Evolutionary conservation across 2,113 vertebrate species (phyloP).

Genomic region (Alouatta palliata): DNA sequence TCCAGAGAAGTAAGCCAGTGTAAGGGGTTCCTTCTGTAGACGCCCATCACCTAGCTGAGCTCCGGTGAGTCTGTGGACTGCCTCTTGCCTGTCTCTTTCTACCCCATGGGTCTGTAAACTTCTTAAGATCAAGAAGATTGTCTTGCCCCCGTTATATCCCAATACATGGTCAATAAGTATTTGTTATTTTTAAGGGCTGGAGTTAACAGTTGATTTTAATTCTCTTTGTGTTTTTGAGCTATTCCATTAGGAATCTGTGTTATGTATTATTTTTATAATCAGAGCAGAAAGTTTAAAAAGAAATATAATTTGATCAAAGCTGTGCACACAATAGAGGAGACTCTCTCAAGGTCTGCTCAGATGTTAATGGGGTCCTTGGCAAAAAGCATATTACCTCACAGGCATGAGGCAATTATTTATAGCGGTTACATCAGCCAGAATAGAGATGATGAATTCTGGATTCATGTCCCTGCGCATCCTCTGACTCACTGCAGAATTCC

Average conservation of each 20-base stretch:
- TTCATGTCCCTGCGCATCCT: constrained; percentile 21
- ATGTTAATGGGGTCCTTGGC: constrained; percentile 43
- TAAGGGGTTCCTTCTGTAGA: not conserved
- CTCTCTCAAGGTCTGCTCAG: not conserved
- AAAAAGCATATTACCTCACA: constrained; percentile 65
- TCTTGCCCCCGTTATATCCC: no score
- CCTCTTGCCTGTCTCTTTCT: not conserved
- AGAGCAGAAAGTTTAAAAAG: constrained; percentile 30
- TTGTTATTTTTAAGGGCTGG: not conserved
- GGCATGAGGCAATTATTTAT: constrained; percentile 61
- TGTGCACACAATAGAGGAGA: constrained; percentile 33
- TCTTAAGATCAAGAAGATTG: not conserved
- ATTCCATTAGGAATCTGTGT: not conserved
- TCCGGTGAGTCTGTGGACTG: not conserved
- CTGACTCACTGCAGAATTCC: constrained; percentile 48
- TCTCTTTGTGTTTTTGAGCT: not conserved
- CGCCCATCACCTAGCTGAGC: not conserved
- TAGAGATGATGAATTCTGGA: constrained; percentile 60
- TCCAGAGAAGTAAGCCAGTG: not conserved
- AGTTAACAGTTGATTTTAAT: not conserved
- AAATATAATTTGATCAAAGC: constrained; percentile 40
- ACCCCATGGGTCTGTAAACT: not conserved
- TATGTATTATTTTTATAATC: not conserved
- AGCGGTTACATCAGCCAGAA: constrained; percentile 66
- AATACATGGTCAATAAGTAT: not conserved